Percentiles rank a stretch among this genome's conserved stretches.
phyloP scores from a whole-genome alignment of 2,888 invertebrate genomes.

The Apeira syringaria region DNA sequence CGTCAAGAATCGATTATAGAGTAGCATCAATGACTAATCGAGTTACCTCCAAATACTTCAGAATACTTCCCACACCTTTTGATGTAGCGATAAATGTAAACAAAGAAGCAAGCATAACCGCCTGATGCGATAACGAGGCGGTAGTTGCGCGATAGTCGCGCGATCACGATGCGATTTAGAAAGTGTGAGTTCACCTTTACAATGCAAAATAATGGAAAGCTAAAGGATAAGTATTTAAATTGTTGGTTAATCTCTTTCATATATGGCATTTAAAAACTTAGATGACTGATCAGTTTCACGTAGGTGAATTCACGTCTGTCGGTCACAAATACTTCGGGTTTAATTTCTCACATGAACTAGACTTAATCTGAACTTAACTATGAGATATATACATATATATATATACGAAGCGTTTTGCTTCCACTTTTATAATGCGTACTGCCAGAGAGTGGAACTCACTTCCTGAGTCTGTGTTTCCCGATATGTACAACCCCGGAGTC shows the following conservation, averaged over 20 bases:
- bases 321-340: too few species aligned
- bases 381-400: too few species aligned
- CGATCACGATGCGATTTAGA: constrained; percentile 58
- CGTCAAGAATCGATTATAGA: constrained; percentile 18
- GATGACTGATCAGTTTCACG: constrained; percentile 1
- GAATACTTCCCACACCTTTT: constrained; percentile 46
- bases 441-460: too few species aligned
- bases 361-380: too few species aligned
- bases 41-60: constrained; percentile 28
- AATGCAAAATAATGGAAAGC: constrained; percentile 63
- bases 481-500: too few species aligned
- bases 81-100: constrained; percentile 53
- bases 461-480: too few species aligned
- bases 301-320: too few species aligned
- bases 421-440: too few species aligned
- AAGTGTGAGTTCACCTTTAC: constrained; percentile 53
- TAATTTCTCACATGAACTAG: too few species aligned
- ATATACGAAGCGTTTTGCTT: too few species aligned
- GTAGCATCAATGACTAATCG: constrained; percentile 20
- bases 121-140: constrained; percentile 50
- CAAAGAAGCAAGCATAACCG: constrained; percentile 61
- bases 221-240: constrained; percentile 41
- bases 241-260: constrained; percentile 37
- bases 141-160: constrained; percentile 51
- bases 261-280: constrained; percentile 15